These are phyloP conservation scores for Poeciliopsis paucimaculata DNA, from an alignment of 2,797 vertebrate genomes.

Conservation along the genomic window DNA sequence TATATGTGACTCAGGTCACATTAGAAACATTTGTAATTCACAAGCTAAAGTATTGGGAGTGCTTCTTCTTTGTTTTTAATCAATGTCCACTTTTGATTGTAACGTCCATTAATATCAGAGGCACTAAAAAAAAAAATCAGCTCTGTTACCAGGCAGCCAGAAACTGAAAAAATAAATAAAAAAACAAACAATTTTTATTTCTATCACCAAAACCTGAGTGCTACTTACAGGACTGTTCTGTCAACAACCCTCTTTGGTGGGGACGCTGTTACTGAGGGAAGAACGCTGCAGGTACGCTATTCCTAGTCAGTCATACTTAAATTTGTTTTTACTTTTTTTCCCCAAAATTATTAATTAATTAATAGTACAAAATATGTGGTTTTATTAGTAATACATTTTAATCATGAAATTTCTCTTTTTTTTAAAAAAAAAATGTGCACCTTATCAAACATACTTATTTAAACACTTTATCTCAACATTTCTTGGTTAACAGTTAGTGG, in stretches of 20 bases:
- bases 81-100: background rate
- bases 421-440: no score
- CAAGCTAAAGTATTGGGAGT: background rate
- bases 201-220: background rate
- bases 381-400: no score
- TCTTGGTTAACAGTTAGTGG: background rate
- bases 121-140: background rate
- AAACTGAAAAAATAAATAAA: background rate
- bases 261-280: background rate
- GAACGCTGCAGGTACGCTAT: background rate
- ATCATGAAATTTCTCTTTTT: background rate
- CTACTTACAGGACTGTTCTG: background rate
- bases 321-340: background rate
- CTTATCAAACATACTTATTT: background rate
- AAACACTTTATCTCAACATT: background rate
- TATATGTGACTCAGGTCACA: no score
- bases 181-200: background rate
- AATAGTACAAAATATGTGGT: background rate
- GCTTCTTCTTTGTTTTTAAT: background rate
- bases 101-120: background rate
- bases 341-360: background rate
- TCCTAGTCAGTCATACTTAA: background rate
- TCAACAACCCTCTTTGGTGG: background rate
- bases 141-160: background rate
- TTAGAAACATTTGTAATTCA: constrained; percentile 10